Conservation (phyloP, 2,113 vertebrate species). For the Symphodus melops region DNA sequence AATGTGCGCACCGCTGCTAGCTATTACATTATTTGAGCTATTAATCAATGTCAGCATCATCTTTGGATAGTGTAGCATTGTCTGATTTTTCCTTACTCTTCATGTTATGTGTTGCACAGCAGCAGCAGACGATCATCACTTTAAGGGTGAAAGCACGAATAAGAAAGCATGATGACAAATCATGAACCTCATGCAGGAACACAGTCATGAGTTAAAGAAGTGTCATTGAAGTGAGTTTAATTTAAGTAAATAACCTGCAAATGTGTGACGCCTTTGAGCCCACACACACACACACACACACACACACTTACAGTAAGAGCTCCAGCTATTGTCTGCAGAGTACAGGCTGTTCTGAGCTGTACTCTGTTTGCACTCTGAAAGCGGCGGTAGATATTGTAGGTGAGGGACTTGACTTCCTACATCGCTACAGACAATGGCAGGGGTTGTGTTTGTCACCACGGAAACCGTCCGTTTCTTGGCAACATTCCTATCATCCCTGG, state of each 20-base stretch:
- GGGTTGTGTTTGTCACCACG: constrained; percentile 86
- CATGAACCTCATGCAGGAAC: not conserved
- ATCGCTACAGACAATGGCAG: constrained; percentile 83
- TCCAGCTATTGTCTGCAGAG: constrained; percentile 19
- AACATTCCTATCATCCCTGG: constrained; percentile 88
- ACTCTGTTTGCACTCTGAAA: constrained; percentile 32
- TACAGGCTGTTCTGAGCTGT: constrained; percentile 20
- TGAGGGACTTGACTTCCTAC: constrained; percentile 76
- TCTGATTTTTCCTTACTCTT: no score
- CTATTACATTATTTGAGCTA: constrained; percentile 23
- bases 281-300: no score
- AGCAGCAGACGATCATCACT: no score
- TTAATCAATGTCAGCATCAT: constrained; percentile 15
- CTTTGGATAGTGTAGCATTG: no score
- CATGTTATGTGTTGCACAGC: no score
- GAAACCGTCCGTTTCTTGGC: constrained; percentile 95
- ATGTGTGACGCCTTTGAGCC: not conserved
- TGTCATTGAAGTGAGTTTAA: not conserved
- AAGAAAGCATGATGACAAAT: no score
- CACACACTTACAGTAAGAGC: not conserved
- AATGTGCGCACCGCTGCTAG: constrained; percentile 17
- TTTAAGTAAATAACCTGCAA: not conserved
- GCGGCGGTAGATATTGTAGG: constrained; percentile 26
- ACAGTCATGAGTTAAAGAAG: not conserved
- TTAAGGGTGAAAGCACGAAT: no score